Base-by-base conservation (phyloP, 2,113 vertebrate genomes). In the Myiozetetes cayanensis region DNA sequence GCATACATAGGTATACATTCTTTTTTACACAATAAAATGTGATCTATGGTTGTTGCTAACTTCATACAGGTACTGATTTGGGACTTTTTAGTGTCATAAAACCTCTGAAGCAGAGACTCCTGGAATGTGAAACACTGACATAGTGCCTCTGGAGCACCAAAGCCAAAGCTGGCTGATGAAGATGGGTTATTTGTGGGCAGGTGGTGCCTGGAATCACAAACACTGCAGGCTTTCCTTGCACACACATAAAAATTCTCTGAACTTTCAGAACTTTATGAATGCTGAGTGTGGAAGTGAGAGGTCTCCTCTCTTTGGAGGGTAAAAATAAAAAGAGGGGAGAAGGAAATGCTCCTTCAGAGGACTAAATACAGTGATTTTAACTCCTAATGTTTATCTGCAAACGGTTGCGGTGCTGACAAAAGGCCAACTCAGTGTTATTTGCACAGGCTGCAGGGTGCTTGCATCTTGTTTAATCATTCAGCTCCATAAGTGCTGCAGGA, bases 31-130 rank as follows among this genome's bases (percentile, higher is more conserved):
- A 44, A 28, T 90, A 74, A 94, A 96, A 68, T 13, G 77, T 95
- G 94, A 94, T 95, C 75, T 93, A 89, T 82, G 77, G 78, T 65
- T 83, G 93, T 96, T 95, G 77, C 73, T 86, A 95, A 95, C 96
- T 95, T 97, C 77, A 37, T 85, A 3, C 23, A 93, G 91, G 89
- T 89, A 96, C 90, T 72, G 80, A 94, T 95, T 95, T 94, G 90
- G 75, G 87, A 94, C 86, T 88, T 97, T 94, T 87, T 89, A 72
- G 53, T 52, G 72, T 61, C 90, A 33, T 97, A 93, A 94, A 96
- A 87, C 67, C 89, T 52, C 81, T 70, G 77, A 66, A 78, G 87
- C 90, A 66, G 73, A 93, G 53, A 56, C 70, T 84, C 58, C 28
- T 62, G 87, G 87, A 91, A 90, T 35, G 58, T 86, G 86, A 90